A percentile compares a stretch with the other conserved stretches of the same genome.
These are phyloP conservation scores for Callospermophilus lateralis DNA, from an alignment of 2,113 vertebrate species.

Conservation along the genomic window DNA sequence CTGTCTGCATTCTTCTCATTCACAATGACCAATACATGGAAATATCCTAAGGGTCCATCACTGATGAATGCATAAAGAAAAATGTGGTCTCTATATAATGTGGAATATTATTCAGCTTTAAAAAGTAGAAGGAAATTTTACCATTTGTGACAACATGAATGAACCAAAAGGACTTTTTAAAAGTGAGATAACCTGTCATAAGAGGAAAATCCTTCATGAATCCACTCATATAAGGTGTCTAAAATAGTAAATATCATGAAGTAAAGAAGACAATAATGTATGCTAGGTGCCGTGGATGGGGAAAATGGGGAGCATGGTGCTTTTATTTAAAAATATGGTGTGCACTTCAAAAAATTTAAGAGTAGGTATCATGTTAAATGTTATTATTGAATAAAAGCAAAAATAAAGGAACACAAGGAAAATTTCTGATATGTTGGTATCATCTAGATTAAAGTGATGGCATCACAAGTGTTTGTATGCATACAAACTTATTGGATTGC, in stretches of 20 bases:
- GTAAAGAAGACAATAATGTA: neutral
- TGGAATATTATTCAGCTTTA: neutral
- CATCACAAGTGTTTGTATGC: too few relatives aligned
- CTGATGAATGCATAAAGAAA: neutral
- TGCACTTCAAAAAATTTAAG: neutral
- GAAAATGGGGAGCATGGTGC: neutral
- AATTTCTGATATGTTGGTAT: neutral
- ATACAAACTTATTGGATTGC: neutral
- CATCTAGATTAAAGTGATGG: neutral
- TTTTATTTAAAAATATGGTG: neutral
- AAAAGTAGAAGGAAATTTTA: neutral
- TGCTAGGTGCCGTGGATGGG: fast-evolving
- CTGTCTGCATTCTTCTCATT: neutral
- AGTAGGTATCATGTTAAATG: neutral
- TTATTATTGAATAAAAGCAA: neutral
- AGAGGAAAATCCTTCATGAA: neutral
- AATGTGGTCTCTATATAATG: neutral
- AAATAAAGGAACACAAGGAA: neutral
- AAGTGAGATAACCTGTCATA: neutral
- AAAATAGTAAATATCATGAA: neutral
- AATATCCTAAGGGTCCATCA: neutral
- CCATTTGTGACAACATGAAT: neutral
- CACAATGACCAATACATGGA: neutral
- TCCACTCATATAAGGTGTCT: neutral
- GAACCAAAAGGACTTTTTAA: neutral